Conservation (phyloP, 2,888 invertebrate species). For the Phengaris arion region DNA sequence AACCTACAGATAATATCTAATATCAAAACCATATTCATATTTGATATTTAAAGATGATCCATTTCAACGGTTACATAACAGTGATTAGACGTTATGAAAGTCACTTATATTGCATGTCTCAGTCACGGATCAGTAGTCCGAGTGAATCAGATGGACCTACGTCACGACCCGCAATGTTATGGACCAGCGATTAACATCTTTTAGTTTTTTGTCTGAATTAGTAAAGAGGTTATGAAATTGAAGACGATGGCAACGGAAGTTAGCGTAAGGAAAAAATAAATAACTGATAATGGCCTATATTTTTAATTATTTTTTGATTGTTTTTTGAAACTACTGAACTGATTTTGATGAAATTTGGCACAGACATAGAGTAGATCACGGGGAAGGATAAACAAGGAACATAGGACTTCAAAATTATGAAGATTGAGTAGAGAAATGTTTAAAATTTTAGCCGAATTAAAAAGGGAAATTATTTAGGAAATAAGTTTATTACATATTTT, state of each 20-base stretch:
- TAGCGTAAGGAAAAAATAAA: neutral
- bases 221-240: conserved; percentile 4
- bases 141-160: conserved; percentile 19
- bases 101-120: conserved; percentile 8
- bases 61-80: conserved; percentile 18
- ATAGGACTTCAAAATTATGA: too few species aligned
- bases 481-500: too few species aligned
- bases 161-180: conserved; percentile 7
- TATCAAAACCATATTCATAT: conserved; percentile 2
- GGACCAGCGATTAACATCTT: conserved; percentile 9
- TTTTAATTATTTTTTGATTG: too few species aligned
- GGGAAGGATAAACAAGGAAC: too few species aligned
- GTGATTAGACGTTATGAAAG: conserved; percentile 21
- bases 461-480: too few species aligned
- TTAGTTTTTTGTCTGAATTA: neutral
- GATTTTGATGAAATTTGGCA: too few species aligned
- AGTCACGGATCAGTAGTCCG: conserved; percentile 21
- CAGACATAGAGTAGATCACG: too few species aligned
- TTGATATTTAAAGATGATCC: conserved; percentile 21
- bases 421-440: too few species aligned
- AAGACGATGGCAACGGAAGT: neutral
- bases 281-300: neutral
- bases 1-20: neutral
- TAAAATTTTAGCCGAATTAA: too few species aligned
- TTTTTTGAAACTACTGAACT: too few species aligned